phyloP scores from a whole-genome alignment of 1,140 invertebrate species.

The Steinernema khuongi region DNA sequence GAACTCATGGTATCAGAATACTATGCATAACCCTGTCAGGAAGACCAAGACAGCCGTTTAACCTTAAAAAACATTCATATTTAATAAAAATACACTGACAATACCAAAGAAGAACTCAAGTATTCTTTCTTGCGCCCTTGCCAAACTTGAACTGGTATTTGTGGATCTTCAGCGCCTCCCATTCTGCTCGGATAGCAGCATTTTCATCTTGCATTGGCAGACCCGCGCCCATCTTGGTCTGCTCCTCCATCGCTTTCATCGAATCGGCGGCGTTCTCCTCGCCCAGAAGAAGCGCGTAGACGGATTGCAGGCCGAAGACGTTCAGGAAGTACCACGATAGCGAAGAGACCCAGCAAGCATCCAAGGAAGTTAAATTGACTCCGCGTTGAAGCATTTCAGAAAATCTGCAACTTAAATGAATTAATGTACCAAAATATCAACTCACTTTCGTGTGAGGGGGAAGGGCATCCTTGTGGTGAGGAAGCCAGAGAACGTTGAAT shows the following conservation, averaged over 20 bases:
- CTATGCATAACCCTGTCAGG: no score
- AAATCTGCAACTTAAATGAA: conserved; percentile 63
- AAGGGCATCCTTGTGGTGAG: conserved; percentile 93
- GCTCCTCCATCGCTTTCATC: conserved; percentile 79
- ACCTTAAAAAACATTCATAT: no score
- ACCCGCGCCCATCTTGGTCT: conserved; percentile 82
- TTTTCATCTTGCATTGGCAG: conserved; percentile 94
- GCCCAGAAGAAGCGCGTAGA: conserved; percentile 92
- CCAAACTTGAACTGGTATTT: no score
- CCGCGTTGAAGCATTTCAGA: conserved; percentile 99
- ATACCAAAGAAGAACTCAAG: no score
- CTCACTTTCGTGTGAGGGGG: conserved; percentile 77
- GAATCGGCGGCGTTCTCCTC: conserved; percentile 77
- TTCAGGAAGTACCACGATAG: conserved; percentile 99
- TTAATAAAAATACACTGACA: no score
- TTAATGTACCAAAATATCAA: background rate
- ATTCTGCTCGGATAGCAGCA: conserved; percentile 96
- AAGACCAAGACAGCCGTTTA: no score
- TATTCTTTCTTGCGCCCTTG: no score
- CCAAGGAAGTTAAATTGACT: conserved; percentile 84
- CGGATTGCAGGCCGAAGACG: conserved; percentile 93
- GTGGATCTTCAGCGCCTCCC: conserved; percentile 98
- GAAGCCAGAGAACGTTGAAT: conserved; percentile 99
- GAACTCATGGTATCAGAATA: no score
- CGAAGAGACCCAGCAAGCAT: conserved; percentile 98